These are phyloP conservation scores for Dendrocincla fuliginosa DNA, from an alignment of 2,797 vertebrate genomes.

Conservation along the genomic window DNA sequence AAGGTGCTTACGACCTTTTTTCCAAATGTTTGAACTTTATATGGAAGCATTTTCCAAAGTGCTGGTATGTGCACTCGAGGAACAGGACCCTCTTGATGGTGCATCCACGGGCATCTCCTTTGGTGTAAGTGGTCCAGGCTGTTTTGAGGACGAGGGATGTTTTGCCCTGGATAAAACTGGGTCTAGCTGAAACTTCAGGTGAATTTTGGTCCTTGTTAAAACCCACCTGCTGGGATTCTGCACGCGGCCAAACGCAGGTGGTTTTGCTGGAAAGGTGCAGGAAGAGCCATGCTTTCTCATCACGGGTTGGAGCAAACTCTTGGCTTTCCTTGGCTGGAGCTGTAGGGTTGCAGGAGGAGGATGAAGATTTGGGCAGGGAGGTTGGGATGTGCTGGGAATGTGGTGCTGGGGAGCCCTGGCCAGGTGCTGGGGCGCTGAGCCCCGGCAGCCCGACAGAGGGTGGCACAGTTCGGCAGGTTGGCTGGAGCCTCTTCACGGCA, in stretches of 20 bases:
- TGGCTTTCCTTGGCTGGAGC: not conserved
- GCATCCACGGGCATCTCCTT: not conserved
- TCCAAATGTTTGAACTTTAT: not conserved
- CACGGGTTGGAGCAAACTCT: not conserved
- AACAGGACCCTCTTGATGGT: not conserved
- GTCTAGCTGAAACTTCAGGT: not conserved
- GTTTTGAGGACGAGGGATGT: not conserved
- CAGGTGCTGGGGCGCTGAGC: not conserved
- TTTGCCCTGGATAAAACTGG: not conserved
- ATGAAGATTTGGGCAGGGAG: not conserved
- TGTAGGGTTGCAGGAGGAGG: not conserved
- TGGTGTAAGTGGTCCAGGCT: not conserved
- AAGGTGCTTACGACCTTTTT: not conserved
- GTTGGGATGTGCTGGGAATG: not conserved
- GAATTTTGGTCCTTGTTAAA: not conserved
- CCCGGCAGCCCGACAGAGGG: conserved; percentile 8
- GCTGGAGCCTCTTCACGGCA: not conserved
- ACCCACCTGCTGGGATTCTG: not conserved
- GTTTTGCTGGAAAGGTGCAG: not conserved
- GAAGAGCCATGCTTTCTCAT: not conserved
- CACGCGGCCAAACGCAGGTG: accelerated
- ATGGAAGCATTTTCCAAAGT: accelerated
- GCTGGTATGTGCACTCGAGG: accelerated
- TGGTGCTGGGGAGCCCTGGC: not conserved
- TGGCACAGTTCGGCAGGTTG: conserved; percentile 17